A percentile compares a stretch with the other conserved stretches of the same genome.
Evolutionary conservation across 2,113 vertebrate genomes (phyloP).

Genomic region (Silurus glanis): DNA sequence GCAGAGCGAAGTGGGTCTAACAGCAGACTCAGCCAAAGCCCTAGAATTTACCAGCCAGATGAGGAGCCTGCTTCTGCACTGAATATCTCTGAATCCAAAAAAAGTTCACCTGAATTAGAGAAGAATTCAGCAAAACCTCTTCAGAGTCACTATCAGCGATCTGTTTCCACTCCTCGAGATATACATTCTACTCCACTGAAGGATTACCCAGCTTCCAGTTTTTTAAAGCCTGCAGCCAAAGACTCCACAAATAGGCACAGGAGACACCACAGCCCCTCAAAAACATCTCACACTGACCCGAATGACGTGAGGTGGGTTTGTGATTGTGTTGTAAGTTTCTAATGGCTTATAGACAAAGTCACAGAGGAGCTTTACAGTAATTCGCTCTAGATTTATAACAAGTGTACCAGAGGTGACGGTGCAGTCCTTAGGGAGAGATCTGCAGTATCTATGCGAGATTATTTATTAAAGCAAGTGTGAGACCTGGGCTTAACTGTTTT

Average conservation of each 20-base stretch:
- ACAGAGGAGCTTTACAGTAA: background rate
- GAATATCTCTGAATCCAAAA: background rate
- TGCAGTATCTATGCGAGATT: background rate
- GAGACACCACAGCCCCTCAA: constrained; percentile 14
- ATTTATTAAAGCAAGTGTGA: background rate
- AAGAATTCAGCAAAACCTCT: background rate
- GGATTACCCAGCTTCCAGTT: constrained; percentile 10
- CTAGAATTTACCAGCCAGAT: constrained; percentile 25
- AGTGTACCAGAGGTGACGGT: background rate
- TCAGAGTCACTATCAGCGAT: background rate
- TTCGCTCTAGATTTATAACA: background rate
- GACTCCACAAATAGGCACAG: background rate
- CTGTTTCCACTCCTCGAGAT: constrained; percentile 1
- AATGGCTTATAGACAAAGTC: background rate
- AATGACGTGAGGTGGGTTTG: constrained; percentile 60
- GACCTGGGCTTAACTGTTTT: background rate
- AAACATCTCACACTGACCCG: constrained; percentile 41
- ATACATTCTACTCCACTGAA: background rate
- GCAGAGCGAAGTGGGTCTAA: constrained; percentile 33
- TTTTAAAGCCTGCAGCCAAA: background rate
- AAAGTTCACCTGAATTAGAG: background rate
- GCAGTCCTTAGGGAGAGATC: background rate
- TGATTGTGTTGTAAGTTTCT: background rate
- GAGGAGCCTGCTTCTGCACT: constrained; percentile 2
- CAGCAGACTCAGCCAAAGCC: constrained; percentile 28